A percentile compares a stretch with the other conserved stretches of the same genome.
Conservation (phyloP, 2,888 invertebrate species). For the Latrodectus elegans region DNA sequence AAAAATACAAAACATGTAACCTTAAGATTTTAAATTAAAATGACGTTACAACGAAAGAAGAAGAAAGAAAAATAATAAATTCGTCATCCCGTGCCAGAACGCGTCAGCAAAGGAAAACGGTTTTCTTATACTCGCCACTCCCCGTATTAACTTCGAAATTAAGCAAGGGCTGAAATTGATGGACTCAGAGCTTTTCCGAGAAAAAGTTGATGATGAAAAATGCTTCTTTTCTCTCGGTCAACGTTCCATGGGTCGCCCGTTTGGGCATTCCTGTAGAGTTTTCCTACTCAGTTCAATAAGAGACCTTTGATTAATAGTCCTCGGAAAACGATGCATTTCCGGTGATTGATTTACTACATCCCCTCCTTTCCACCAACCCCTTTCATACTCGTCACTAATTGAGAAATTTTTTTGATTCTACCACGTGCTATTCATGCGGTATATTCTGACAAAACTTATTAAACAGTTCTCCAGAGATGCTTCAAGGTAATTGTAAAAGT, state of each 20-base stretch:
- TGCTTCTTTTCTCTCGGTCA: constrained; percentile 36
- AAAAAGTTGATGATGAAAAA: constrained; percentile 35
- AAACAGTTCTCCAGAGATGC: too few relatives aligned
- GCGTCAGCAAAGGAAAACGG: too few relatives aligned
- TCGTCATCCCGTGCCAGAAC: too few relatives aligned
- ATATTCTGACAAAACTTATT: too few relatives aligned
- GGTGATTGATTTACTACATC: constrained; percentile 18
- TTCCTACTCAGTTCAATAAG: constrained; percentile 9
- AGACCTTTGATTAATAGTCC: constrained; percentile 49
- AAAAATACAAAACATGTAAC: background rate
- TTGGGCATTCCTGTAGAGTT: background rate
- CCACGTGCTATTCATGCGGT: too few relatives aligned
- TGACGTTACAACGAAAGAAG: background rate
- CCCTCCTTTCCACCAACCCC: too few relatives aligned
- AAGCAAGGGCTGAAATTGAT: constrained; percentile 57
- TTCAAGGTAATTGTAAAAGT: too few relatives aligned
- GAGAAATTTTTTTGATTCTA: too few relatives aligned
- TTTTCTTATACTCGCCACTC: constrained; percentile 1
- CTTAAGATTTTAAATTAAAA: background rate
- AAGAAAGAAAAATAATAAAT: constrained; percentile 3
- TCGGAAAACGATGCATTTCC: constrained; percentile 43
- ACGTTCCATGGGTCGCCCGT: constrained; percentile 25
- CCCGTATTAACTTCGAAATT: constrained; percentile 46
- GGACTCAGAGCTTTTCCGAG: constrained; percentile 13
- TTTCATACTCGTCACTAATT: too few relatives aligned